These are phyloP conservation scores for Cyclophora punctaria DNA, from an alignment of 2,888 invertebrate species.

Conservation along the genomic window DNA sequence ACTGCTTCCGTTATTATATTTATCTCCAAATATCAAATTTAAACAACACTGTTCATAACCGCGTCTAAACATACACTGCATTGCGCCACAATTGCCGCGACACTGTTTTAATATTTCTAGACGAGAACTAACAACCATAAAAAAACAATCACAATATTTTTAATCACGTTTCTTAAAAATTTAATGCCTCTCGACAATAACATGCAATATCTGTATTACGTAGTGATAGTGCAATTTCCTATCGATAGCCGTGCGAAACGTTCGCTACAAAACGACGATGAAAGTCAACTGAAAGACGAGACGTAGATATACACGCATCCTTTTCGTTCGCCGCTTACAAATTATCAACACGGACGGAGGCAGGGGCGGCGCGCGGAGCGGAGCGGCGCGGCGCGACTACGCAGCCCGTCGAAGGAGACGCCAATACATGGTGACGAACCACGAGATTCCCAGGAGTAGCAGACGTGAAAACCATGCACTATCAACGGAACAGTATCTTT, in stretches of 20 bases:
- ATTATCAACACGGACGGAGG: constrained; percentile 55
- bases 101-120: constrained; percentile 47
- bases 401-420: constrained; percentile 17
- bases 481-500: constrained; percentile 49
- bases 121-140: constrained; percentile 25
- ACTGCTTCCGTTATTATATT: constrained; percentile 44
- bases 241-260: constrained; percentile 71
- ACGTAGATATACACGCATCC: constrained; percentile 73
- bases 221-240: constrained; percentile 69
- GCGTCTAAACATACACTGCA: constrained; percentile 71
- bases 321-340: constrained; percentile 67
- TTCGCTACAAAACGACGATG: constrained; percentile 73
- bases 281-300: constrained; percentile 76
- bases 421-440: constrained; percentile 28
- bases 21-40: constrained; percentile 46
- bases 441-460: constrained; percentile 27
- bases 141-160: constrained; percentile 8
- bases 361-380: constrained; percentile 28
- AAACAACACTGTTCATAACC: constrained; percentile 58
- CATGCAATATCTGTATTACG: constrained; percentile 63
- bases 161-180: constrained; percentile 24
- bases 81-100: constrained; percentile 69
- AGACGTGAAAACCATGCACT: constrained; percentile 35
- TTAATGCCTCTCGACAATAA: constrained; percentile 35
- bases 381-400: constrained; percentile 30